Evolutionary conservation across 2,113 vertebrate genomes (phyloP).

Genomic region (Notarius lentiginosus): DNA sequence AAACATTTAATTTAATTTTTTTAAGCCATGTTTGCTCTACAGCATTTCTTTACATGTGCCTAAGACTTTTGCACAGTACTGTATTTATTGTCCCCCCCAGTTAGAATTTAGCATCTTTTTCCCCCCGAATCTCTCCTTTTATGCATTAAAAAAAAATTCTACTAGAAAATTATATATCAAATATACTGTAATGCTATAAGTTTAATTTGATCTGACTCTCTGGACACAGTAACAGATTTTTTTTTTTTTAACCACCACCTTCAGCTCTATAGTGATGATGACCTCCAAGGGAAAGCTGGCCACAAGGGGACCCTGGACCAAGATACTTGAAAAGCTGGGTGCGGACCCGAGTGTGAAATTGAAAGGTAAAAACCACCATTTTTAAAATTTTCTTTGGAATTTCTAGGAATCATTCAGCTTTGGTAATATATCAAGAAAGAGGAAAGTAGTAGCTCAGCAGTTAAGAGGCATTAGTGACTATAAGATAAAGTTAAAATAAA

Average conservation of each 20-base stretch:
- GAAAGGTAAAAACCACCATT: conserved; percentile 78
- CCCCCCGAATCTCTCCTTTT: too few species aligned
- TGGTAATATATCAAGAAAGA: not conserved
- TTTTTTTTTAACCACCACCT: not conserved
- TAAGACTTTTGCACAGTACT: too few species aligned
- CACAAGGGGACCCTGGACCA: conserved; percentile 85
- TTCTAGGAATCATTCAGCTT: not conserved
- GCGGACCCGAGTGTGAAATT: conserved; percentile 74
- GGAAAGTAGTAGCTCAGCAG: not conserved
- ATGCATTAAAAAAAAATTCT: too few species aligned
- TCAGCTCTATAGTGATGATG: conserved; percentile 87
- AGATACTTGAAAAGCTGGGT: conserved; percentile 83
- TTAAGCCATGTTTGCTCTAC: too few species aligned
- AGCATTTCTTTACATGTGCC: too few species aligned
- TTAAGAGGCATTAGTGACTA: not conserved
- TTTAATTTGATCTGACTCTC: not conserved
- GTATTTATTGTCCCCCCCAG: too few species aligned
- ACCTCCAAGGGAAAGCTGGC: conserved; percentile 83
- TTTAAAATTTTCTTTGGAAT: not conserved
- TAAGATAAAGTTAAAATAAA: not conserved
- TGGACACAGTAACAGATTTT: not conserved
- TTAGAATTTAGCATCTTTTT: too few species aligned
- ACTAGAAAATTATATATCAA: too few species aligned
- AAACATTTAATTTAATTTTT: too few species aligned
- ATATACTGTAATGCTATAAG: not conserved